These are phyloP conservation scores for Procavia capensis DNA, from an alignment of 2,113 vertebrate genomes.

Conservation along the genomic window DNA sequence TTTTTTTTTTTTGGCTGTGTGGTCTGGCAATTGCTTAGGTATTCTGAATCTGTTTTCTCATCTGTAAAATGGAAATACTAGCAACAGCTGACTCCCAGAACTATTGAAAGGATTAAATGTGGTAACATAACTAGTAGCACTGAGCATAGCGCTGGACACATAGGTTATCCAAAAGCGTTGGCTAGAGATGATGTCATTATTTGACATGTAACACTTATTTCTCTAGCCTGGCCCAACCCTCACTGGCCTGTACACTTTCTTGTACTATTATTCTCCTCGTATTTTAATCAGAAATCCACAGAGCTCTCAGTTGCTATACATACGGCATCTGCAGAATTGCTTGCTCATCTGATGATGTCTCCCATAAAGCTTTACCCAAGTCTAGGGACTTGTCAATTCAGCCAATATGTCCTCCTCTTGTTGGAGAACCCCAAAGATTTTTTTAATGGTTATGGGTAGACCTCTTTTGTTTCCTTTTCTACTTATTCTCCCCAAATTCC, in stretches of 20 bases:
- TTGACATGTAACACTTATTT: not conserved
- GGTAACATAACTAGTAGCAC: not conserved
- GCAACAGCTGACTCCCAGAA: not conserved
- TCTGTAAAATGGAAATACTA: not conserved
- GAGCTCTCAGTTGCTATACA: not conserved
- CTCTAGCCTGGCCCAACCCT: not conserved
- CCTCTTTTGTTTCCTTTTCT: not conserved
- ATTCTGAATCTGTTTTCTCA: constrained; percentile 36
- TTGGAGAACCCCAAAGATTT: not conserved
- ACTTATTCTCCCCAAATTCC: not conserved
- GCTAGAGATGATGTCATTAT: too few relatives aligned
- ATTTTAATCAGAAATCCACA: not conserved
- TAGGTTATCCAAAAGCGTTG: not conserved
- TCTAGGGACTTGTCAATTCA: not conserved
- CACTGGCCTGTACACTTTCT: not conserved
- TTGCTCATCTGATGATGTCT: not conserved
- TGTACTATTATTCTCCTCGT: not conserved
- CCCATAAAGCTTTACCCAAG: not conserved
- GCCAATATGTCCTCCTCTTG: not conserved
- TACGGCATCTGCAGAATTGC: not conserved
- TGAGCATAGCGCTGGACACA: not conserved
- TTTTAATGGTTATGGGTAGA: not conserved
- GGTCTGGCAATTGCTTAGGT: not conserved
- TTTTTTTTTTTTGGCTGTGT: not conserved
- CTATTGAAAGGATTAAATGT: not conserved